phyloP scores from a whole-genome alignment of 2,888 invertebrate species.

The Perithous albicinctus region DNA sequence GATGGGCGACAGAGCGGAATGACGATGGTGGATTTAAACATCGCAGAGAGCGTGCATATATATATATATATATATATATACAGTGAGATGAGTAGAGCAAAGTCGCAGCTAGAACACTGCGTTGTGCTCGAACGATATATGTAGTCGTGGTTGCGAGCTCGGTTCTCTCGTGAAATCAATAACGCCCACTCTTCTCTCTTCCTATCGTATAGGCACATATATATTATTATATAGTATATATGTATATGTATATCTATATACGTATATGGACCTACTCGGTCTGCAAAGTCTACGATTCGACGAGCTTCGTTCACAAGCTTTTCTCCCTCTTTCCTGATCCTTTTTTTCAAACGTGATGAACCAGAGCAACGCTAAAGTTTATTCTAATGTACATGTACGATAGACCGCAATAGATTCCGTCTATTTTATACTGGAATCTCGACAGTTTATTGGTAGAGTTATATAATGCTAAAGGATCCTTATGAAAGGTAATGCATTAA shows the following conservation, averaged over 20 bases:
- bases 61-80: neutral
- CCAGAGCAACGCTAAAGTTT: neutral
- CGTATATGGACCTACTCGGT: slow-evolving; percentile 11
- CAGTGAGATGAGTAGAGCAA: slow-evolving; percentile 53
- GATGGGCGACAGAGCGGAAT: slow-evolving; percentile 46
- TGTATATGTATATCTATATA: neutral
- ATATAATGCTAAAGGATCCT: neutral
- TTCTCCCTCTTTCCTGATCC: neutral
- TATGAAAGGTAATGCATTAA: neutral
- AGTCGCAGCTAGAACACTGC: slow-evolving; percentile 50
- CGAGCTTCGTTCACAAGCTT: neutral
- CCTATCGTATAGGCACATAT: slow-evolving; percentile 9
- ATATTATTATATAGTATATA: neutral
- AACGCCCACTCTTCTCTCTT: slow-evolving; percentile 62
- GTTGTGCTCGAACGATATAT: slow-evolving; percentile 33
- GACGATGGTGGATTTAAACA: slow-evolving; percentile 57
- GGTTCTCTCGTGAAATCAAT: slow-evolving; percentile 64
- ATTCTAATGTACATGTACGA: neutral
- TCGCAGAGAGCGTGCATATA: slow-evolving; percentile 22
- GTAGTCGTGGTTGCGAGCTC: slow-evolving; percentile 51
- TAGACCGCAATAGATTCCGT: neutral
- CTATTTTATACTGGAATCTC: neutral
- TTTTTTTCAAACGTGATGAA: neutral
- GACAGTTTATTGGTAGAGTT: neutral
- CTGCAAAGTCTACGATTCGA: slow-evolving; percentile 23